Conservation (phyloP, 2,888 invertebrate genomes). For the Taphrorychus bicolor region DNA sequence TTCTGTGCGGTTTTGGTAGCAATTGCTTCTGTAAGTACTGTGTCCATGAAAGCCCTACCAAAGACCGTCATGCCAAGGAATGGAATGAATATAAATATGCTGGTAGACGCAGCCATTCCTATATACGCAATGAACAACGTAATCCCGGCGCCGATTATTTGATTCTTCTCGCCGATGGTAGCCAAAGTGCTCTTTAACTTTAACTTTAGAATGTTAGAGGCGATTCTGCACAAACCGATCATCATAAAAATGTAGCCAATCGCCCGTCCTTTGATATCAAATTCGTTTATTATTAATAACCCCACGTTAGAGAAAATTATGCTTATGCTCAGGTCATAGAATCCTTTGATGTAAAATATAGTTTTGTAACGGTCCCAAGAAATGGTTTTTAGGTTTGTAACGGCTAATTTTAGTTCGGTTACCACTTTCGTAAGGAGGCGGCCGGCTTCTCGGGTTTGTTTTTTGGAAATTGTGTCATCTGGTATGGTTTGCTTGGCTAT, state of each 20-base stretch:
- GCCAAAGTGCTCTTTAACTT: slow-evolving; percentile 34
- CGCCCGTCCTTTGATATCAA: slow-evolving; percentile 32
- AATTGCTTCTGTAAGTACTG: slow-evolving; percentile 34
- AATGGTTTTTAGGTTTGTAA: slow-evolving; percentile 38
- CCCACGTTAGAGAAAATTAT: slow-evolving; percentile 36
- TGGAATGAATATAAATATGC: slow-evolving; percentile 17
- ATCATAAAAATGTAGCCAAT: slow-evolving; percentile 38
- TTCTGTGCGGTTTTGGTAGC: slow-evolving; percentile 29
- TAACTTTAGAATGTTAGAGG: slow-evolving; percentile 33
- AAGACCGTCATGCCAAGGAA: slow-evolving; percentile 23
- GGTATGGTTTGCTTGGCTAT: slow-evolving; percentile 23
- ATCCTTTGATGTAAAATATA: slow-evolving; percentile 38
- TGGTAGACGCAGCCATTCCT: slow-evolving; percentile 20
- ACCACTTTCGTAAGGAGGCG: slow-evolving; percentile 9
- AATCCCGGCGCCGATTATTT: slow-evolving; percentile 22
- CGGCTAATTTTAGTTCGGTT: slow-evolving; percentile 33
- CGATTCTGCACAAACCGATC: slow-evolving; percentile 30
- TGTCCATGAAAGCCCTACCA: slow-evolving; percentile 33
- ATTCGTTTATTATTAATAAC: slow-evolving; percentile 32
- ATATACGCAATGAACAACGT: slow-evolving; percentile 20
- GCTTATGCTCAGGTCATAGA: slow-evolving; percentile 30
- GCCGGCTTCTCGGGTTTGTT: background rate
- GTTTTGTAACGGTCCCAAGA: slow-evolving; percentile 37
- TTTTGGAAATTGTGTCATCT: slow-evolving; percentile 13
- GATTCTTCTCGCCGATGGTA: slow-evolving; percentile 22